Base-by-base conservation (phyloP, 2,888 invertebrate species). In the Pemphredon lugubris region DNA sequence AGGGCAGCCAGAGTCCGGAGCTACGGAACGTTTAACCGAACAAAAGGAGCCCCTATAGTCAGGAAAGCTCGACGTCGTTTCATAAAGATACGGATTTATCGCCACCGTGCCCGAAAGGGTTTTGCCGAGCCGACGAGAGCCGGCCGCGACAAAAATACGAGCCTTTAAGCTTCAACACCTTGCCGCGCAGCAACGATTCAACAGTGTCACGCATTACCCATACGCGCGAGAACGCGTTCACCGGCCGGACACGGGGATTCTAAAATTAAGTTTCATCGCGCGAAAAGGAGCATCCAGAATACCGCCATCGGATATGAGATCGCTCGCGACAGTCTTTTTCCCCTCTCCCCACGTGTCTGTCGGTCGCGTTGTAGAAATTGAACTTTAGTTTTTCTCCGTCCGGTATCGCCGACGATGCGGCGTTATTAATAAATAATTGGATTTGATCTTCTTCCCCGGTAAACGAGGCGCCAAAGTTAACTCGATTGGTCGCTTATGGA, bases 61-160 rank as follows among this genome's bases (percentile, higher is more conserved):
- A 71, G 79, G 61, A 72, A 77, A 75, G 72, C 73, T 70, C 67
- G 77, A 72, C 77, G 81, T 73, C 75, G 82, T 82, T 82, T 83
- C 82, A 84, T 85, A 85, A 85, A 85, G 77, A 81, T 84, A 80
- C 77, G 73, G 77, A 85, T 84, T 85, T 84, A 84, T 85, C 80
- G 79, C 70, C 71, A 45, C 54, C 51, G 60, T 57, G 63, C 42
- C 65, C 77, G 71, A 77, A 79, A 79, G 80, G 75, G 75, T 66
- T 78, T 77, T 58, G 73, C 67, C 64, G 59, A 32, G 70, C 68
- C 71, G 75, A 73, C 67, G 71, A 64, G 71, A 64, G 68, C 54
- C 44, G 64, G 58, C 70, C 70, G 67, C 68, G 70, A 81, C 75
- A 77, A 82, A 83, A 83, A 85, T 79, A 84, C 77, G 81, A 80